A percentile compares a stretch with the other conserved stretches of the same genome.
Evolutionary conservation across 2,113 vertebrate species (phyloP).

Genomic region (Glareola pratincola): DNA sequence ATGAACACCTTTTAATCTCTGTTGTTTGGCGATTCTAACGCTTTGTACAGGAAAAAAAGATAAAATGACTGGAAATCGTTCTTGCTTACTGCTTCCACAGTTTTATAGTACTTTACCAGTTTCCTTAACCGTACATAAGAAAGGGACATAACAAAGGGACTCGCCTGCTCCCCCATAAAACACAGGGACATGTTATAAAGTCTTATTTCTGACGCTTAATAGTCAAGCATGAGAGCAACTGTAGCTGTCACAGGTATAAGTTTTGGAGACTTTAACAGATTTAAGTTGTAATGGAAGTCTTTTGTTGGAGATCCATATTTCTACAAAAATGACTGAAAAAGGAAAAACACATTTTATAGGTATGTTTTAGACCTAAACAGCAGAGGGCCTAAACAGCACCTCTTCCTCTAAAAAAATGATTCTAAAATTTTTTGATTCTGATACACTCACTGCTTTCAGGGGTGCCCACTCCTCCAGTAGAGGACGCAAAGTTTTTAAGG

Average conservation of each 20-base stretch:
- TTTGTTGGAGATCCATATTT: not conserved
- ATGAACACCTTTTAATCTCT: not conserved
- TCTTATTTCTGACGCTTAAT: not conserved
- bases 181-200: not conserved
- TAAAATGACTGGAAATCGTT: constrained; percentile 5
- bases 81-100: not conserved
- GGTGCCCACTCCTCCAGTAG: not conserved
- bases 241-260: not conserved
- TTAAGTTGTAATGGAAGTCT: not conserved
- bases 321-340: not conserved
- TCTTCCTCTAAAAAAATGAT: not conserved
- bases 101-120: not conserved
- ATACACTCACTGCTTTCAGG: not conserved
- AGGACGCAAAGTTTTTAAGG: not conserved
- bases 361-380: not conserved
- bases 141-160: too few relatives aligned
- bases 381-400: not conserved
- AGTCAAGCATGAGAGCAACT: not conserved
- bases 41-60: not conserved
- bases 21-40: constrained; percentile 7
- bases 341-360: not conserved
- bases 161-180: not conserved
- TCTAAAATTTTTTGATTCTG: not conserved
- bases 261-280: not conserved
- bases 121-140: not conserved